phyloP scores from a whole-genome alignment of 1,140 invertebrate genomes.

The Lamellibrachia luymesi region DNA sequence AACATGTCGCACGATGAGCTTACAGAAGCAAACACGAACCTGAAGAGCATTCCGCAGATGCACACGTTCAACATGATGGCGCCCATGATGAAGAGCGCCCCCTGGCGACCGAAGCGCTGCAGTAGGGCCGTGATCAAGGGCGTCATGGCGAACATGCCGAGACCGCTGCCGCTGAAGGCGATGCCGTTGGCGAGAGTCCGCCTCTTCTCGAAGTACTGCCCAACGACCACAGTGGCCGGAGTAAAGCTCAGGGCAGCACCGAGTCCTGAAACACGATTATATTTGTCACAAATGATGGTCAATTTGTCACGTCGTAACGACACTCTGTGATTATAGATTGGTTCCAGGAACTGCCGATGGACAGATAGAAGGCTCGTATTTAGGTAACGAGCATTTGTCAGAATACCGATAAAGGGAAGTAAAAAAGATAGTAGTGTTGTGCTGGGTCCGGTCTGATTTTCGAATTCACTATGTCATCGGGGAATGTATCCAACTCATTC shows the following conservation, averaged over 20 bases:
- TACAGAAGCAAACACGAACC: background rate
- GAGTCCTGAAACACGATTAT: slow-evolving; percentile 62
- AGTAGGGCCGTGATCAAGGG: slow-evolving; percentile 61
- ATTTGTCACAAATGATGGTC: background rate
- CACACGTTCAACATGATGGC: slow-evolving; percentile 18
- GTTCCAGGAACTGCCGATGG: no score
- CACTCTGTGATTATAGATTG: no score
- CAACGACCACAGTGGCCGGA: slow-evolving; percentile 86
- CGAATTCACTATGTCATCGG: background rate
- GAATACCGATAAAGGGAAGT: background rate
- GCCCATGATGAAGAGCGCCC: slow-evolving; percentile 13
- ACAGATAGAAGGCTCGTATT: no score
- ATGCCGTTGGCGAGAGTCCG: slow-evolving; percentile 83
- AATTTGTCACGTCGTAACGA: no score
- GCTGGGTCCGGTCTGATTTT: background rate
- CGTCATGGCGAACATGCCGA: slow-evolving; percentile 79
- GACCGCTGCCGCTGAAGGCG: slow-evolving; percentile 84
- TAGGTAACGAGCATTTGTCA: no score
- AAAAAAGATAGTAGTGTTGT: background rate
- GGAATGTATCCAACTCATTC: no score
- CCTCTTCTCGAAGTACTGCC: slow-evolving; percentile 78
- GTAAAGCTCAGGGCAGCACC: slow-evolving; percentile 76
- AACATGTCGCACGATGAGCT: no score
- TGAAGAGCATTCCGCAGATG: background rate
- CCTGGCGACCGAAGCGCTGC: slow-evolving; percentile 47